Conservation (phyloP, 2,888 invertebrate genomes). For the Antheraea yamamai region DNA sequence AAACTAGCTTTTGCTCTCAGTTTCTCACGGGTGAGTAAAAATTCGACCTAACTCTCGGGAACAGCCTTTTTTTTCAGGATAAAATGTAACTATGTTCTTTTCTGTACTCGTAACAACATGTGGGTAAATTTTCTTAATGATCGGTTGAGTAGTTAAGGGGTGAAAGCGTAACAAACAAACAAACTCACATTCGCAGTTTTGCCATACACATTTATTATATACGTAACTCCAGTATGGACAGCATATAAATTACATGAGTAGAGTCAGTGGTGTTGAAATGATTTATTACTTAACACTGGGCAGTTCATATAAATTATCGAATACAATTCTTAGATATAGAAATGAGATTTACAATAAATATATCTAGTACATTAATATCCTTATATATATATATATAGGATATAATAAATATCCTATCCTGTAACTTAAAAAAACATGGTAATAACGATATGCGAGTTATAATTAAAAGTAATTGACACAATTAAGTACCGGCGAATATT, state of each 20-base stretch:
- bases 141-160: no score
- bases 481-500: not conserved
- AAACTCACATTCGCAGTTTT: not conserved
- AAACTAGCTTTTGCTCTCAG: no score
- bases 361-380: not conserved
- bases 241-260: not conserved
- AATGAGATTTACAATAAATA: not conserved
- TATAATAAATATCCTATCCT: no score
- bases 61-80: no score
- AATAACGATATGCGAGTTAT: not conserved
- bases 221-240: not conserved
- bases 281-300: constrained; percentile 2
- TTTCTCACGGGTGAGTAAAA: no score
- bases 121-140: no score
- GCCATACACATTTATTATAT: not conserved
- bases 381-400: no score
- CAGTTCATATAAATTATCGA: not conserved
- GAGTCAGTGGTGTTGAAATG: not conserved
- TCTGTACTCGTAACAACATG: no score
- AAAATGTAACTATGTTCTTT: no score
- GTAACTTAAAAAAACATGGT: not conserved
- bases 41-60: no score
- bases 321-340: not conserved
- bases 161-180: no score
- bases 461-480: not conserved